Conservation (phyloP, 2,113 vertebrate genomes). For the Typhlomys cinereus region DNA sequence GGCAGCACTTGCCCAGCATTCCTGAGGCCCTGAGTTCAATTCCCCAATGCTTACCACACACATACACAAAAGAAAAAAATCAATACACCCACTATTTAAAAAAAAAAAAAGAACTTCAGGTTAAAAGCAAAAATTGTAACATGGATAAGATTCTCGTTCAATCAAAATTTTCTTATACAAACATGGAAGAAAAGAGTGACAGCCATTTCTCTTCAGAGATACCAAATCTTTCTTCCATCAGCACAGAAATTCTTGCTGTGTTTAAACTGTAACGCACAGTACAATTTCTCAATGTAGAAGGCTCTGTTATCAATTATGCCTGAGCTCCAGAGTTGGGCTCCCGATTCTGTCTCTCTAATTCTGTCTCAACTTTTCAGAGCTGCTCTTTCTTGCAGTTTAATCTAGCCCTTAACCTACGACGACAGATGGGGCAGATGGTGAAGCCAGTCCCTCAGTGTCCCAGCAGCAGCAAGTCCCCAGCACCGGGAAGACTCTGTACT, state of each 20-base stretch:
- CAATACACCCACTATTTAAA: background rate
- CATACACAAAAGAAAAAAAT: background rate
- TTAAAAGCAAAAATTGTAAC: background rate
- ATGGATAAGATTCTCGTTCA: background rate
- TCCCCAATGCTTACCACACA: no score
- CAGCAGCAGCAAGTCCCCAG: background rate
- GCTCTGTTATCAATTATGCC: background rate
- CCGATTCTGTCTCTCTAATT: background rate
- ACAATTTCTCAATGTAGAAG: background rate
- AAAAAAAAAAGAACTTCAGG: background rate
- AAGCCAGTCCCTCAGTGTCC: background rate
- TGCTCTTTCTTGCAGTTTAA: no score
- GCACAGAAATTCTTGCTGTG: constrained; percentile 1
- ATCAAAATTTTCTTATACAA: no score
- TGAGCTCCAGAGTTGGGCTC: no score
- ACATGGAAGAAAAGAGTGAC: no score
- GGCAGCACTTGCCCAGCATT: background rate
- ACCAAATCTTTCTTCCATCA: background rate
- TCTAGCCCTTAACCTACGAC: background rate
- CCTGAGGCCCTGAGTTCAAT: background rate
- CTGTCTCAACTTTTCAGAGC: background rate
- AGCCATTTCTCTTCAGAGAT: constrained; percentile 50
- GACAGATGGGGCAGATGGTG: background rate
- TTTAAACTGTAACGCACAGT: background rate
- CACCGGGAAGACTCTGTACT: background rate